Evolutionary conservation across 2,113 vertebrate genomes (phyloP).

Genomic region (Cynopterus brachyotis): DNA sequence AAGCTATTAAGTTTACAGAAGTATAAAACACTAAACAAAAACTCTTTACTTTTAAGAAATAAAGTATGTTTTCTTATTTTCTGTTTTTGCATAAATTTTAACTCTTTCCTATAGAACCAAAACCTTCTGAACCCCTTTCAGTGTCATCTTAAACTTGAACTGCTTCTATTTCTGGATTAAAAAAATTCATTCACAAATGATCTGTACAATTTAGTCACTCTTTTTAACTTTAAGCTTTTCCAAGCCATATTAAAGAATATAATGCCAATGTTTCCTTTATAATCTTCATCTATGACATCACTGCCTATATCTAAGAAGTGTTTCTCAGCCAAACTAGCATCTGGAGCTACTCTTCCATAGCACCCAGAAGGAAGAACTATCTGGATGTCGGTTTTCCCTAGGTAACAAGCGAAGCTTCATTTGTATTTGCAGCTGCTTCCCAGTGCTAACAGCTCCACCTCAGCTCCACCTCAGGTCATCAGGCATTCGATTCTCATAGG

Average conservation of each 20-base stretch:
- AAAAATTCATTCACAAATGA: conserved; percentile 95
- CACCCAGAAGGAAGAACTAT: too few species aligned
- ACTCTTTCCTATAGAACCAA: conserved; percentile 95
- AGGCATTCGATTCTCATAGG: too few species aligned
- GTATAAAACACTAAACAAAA: neutral
- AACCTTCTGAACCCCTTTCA: conserved; percentile 90
- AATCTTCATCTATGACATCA: too few species aligned
- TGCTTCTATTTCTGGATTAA: conserved; percentile 92
- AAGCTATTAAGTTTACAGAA: neutral
- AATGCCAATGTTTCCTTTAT: conserved; percentile 84
- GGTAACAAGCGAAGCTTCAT: too few species aligned
- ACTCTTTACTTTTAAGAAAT: conserved; percentile 25
- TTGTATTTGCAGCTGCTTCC: too few species aligned
- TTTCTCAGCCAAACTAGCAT: too few species aligned
- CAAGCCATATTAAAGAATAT: conserved; percentile 97
- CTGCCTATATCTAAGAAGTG: too few species aligned
- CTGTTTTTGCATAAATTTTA: conserved; percentile 75
- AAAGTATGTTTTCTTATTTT: neutral
- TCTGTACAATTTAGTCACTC: conserved; percentile 94
- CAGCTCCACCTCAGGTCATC: too few species aligned
- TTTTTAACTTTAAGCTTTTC: conserved; percentile 94
- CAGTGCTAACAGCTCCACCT: too few species aligned
- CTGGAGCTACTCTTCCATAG: too few species aligned
- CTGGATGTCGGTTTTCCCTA: too few species aligned
- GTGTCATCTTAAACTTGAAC: conserved; percentile 90